A percentile compares a stretch with the other conserved stretches of the same genome.
Evolutionary conservation across 2,113 vertebrate genomes (phyloP).

Genomic region (Oreochromis aureus): DNA sequence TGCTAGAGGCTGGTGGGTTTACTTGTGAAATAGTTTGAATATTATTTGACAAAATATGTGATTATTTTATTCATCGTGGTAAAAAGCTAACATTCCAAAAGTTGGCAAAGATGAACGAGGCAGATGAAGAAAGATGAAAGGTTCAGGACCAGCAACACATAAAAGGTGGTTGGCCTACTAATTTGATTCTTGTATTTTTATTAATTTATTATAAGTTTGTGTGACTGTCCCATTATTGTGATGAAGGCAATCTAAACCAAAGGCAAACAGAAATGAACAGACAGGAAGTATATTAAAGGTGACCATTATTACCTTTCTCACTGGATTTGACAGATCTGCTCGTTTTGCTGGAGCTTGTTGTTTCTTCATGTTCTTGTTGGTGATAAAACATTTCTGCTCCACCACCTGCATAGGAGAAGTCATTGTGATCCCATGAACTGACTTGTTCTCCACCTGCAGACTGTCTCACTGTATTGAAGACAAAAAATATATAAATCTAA

Average conservation of each 20-base stretch:
- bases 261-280: not conserved
- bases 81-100: not conserved
- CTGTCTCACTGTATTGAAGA: not conserved
- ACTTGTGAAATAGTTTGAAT: rapidly evolving
- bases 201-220: not conserved
- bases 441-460: not conserved
- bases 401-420: not conserved
- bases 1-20: not conserved
- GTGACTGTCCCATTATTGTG: rapidly evolving
- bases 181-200: not conserved
- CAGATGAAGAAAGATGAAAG: rapidly evolving
- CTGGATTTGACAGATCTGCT: not conserved
- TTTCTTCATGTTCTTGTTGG: not conserved
- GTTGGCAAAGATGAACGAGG: rapidly evolving
- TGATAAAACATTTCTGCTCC: not conserved
- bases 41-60: rapidly evolving
- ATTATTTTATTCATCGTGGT: not conserved
- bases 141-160: not conserved
- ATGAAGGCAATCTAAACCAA: not conserved
- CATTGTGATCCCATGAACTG: not conserved
- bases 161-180: rapidly evolving
- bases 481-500: not conserved
- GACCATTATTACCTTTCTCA: not conserved
- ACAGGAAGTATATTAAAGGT: not conserved
- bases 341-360: not conserved